These are phyloP conservation scores for Chymomyza fuscimana DNA, from an alignment of 2,888 invertebrate genomes.

Conservation along the genomic window DNA sequence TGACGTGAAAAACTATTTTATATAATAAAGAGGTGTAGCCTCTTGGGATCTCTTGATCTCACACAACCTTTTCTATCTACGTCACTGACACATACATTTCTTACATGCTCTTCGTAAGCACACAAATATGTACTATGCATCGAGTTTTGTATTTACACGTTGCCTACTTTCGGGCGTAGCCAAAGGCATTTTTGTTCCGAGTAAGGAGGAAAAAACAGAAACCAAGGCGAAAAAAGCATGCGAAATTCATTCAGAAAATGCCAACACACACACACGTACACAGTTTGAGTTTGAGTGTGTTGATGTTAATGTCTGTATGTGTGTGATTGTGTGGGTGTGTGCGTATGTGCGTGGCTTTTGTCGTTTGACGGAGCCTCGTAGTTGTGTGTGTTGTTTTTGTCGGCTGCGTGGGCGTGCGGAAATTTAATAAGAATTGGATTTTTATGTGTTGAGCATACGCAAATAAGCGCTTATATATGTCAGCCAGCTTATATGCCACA, in stretches of 20 bases:
- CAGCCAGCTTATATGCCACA: conserved; percentile 1
- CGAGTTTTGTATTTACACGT: conserved; percentile 47
- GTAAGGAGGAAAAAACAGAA: conserved; percentile 53
- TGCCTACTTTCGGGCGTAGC: conserved; percentile 31
- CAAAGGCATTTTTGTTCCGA: conserved; percentile 17
- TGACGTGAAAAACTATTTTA: too few species aligned
- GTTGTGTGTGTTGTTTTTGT: background rate
- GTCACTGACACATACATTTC: background rate
- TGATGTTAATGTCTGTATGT: conserved; percentile 3
- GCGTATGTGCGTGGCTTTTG: conserved; percentile 22
- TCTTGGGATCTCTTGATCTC: too few species aligned
- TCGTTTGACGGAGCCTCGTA: background rate
- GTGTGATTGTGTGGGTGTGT: conserved; percentile 23
- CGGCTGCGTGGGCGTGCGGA: conserved; percentile 63
- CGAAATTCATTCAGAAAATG: conserved; percentile 60
- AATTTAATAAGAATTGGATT: conserved; percentile 71
- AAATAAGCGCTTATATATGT: conserved; percentile 31
- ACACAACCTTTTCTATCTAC: background rate
- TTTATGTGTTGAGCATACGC: conserved; percentile 65
- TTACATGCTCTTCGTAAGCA: background rate
- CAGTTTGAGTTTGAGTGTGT: background rate
- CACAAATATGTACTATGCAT: background rate
- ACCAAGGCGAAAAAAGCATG: conserved; percentile 43
- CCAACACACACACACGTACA: conserved; percentile 7
- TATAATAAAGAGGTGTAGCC: too few species aligned